These are phyloP conservation scores for Dicranocentrus wangi DNA, from an alignment of 2,888 invertebrate species.

Conservation along the genomic window DNA sequence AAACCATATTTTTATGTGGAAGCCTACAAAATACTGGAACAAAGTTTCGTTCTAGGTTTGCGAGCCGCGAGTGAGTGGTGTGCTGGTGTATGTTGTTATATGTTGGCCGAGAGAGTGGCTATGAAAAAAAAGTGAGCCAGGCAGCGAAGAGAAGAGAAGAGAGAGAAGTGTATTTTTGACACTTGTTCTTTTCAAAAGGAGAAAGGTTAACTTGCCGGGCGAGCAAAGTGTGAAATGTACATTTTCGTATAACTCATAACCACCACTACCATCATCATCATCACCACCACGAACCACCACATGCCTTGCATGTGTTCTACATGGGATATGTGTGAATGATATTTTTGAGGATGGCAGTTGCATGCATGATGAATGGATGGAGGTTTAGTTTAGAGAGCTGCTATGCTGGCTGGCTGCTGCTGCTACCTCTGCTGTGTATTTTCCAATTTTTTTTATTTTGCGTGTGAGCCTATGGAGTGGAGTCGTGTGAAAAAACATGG, in stretches of 20 bases:
- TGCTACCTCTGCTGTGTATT: no score
- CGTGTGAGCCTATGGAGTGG: no score
- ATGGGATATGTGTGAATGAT: conserved; percentile 32
- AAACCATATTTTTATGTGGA: no score
- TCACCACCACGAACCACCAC: conserved; percentile 26
- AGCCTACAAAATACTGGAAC: no score
- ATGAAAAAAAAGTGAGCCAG: no score
- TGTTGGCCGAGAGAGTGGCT: no score
- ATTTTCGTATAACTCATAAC: conserved; percentile 4
- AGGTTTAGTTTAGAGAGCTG: neutral
- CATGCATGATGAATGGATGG: conserved; percentile 55
- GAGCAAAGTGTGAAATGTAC: conserved; percentile 55
- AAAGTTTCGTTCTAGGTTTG: no score
- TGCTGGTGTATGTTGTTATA: no score
- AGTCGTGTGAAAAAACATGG: neutral
- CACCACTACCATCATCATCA: no score
- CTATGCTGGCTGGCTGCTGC: neutral
- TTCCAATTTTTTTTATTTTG: no score
- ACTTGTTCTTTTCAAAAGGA: conserved; percentile 55
- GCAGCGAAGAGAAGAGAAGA: no score
- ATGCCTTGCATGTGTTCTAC: conserved; percentile 40
- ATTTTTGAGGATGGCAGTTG: conserved; percentile 6
- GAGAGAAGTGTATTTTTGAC: conserved; percentile 54
- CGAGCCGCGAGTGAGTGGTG: no score
- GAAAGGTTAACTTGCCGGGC: conserved; percentile 65